Evolutionary conservation across 2,797 vertebrate species (phyloP), one percentile per base, ranked within the genome.

Genomic region (Uromys caudimaculatus): DNA sequence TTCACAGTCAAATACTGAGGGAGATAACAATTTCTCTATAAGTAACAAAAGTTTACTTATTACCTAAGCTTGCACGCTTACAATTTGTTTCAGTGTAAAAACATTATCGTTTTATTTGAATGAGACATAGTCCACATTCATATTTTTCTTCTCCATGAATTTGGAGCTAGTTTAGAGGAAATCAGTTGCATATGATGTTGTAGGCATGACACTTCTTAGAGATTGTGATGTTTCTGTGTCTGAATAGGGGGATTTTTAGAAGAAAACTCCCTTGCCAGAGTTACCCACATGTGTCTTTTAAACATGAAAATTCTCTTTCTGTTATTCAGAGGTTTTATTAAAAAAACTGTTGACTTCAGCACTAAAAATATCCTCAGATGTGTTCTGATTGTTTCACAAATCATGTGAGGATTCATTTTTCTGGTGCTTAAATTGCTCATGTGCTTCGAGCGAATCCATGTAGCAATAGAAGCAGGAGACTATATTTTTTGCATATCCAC

Each of bases 351-450:
- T 95, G 54, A 92, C 21, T 81, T 96, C 47, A 82, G 77, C 41
- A 81, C 86, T 96, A 97, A 97, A 97, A 96, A 93, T 95, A 96
- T 73, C 85, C 85, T 27, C 29, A 62, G 76, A 95, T 54, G 82
- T 94, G 86, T 91, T 97, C 82, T 95, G 27, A 86, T 84, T 73
- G 54, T 94, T 96, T 14, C 35, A 91, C 67, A 95, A 96, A 96
- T 67, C 87, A 64, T 78, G 54, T 95, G 76, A 91, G 35, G 38
- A 95, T 83, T 96, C 5, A 82, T 52, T 90, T 75, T 94, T 41
- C n/a, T 87, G 44, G 16, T 89, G 50, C 54, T 75, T 87, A 86
- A 92, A 93, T 12, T 56, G 58, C 52, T 76, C 32, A 32, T 29
- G 29, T 27, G 1, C 11, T 75, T 71, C 86, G 79, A 52, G 24